Evolutionary conservation across 1,140 invertebrate species (phyloP).

Genomic region (Chrysomallon squamiferum): DNA sequence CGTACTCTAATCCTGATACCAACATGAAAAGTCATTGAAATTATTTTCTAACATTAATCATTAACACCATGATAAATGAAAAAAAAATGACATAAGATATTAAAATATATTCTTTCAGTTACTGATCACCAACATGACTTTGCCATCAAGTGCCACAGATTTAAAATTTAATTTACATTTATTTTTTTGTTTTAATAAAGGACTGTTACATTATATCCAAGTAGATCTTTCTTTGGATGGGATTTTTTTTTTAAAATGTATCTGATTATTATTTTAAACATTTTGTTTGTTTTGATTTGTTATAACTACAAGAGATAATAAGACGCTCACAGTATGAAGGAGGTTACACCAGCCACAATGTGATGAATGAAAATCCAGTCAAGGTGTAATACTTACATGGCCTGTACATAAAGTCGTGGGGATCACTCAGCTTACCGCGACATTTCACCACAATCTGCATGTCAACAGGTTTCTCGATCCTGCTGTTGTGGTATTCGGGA

Average conservation of each 20-base stretch:
- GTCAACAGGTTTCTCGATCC: constrained; percentile 72
- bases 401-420: constrained; percentile 81
- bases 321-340: constrained; percentile 34
- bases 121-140: too few species aligned
- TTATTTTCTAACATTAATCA: too few species aligned
- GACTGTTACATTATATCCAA: too few species aligned
- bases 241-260: too few species aligned
- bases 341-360: constrained; percentile 17
- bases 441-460: constrained; percentile 81
- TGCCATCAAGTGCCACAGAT: too few species aligned
- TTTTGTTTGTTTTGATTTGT: not conserved
- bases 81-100: too few species aligned
- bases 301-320: constrained; percentile 1
- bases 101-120: too few species aligned
- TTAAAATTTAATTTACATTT: too few species aligned
- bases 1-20: not conserved
- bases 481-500: constrained; percentile 76
- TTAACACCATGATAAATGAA: not conserved
- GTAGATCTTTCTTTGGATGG: too few species aligned
- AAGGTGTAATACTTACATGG: constrained; percentile 44
- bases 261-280: too few species aligned
- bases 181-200: too few species aligned
- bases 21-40: constrained; percentile 5
- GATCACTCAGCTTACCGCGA: constrained; percentile 86
- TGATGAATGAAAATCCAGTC: not conserved